A percentile compares a stretch with the other conserved stretches of the same genome.
phyloP scores from a whole-genome alignment of 2,113 vertebrate species.

The Mionectes macconnelli region DNA sequence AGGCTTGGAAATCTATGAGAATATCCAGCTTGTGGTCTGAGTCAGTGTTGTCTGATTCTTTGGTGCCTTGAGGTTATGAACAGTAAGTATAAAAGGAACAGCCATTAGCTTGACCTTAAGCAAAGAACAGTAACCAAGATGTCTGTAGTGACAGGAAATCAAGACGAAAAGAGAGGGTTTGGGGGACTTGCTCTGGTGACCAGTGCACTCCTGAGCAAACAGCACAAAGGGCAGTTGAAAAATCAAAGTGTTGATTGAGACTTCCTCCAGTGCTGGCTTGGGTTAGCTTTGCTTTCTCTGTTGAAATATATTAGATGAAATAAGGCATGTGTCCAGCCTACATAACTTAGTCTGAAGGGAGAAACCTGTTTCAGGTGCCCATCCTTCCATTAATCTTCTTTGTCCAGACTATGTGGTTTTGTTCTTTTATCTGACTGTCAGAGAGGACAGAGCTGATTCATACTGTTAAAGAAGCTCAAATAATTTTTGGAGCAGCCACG shows the following conservation, averaged over 20 bases:
- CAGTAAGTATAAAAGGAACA: background rate
- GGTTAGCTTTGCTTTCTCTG: background rate
- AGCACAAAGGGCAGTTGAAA: background rate
- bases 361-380: background rate
- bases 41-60: background rate
- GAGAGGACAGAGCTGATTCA: background rate
- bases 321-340: background rate
- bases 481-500: background rate
- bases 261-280: background rate
- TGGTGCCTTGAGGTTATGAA: background rate
- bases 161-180: background rate
- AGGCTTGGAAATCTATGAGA: background rate
- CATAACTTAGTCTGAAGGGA: background rate
- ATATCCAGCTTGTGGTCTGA: background rate
- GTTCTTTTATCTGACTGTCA: background rate
- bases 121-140: background rate
- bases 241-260: background rate
- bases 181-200: background rate
- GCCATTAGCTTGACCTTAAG: background rate
- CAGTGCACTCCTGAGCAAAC: background rate
- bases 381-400: background rate
- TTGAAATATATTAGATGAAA: background rate
- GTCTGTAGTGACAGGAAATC: background rate
- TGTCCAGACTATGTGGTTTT: background rate
- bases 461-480: background rate